Percentiles rank a stretch among this genome's conserved stretches.
Evolutionary conservation across 2,797 vertebrate genomes (phyloP).

Genomic region (Allobates femoralis): DNA sequence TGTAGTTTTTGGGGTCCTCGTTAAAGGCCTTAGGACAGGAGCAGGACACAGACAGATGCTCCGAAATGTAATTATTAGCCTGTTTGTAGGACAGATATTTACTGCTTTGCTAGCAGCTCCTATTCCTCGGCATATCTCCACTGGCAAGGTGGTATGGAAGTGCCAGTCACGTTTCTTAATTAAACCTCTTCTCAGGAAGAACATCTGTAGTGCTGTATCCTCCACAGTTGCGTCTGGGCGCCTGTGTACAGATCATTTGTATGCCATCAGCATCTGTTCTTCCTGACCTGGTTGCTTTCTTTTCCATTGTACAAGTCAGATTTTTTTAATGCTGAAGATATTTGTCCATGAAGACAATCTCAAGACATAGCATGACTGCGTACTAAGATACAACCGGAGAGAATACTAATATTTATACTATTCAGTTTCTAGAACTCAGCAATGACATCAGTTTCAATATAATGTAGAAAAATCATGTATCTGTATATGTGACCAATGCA

Average conservation of each 20-base stretch:
- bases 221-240: constrained; percentile 67
- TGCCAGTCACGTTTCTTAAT: constrained; percentile 72
- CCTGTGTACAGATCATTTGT: constrained; percentile 69
- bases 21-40: background rate
- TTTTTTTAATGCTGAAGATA: background rate
- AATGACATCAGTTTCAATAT: background rate
- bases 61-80: constrained; percentile 49
- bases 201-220: constrained; percentile 68
- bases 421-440: background rate
- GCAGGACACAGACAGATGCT: constrained; percentile 38
- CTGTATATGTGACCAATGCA: too few relatives aligned
- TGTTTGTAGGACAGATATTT: constrained; percentile 49
- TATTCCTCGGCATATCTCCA: constrained; percentile 61
- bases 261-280: constrained; percentile 60
- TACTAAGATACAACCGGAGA: background rate
- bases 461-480: too few relatives aligned
- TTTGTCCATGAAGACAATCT: background rate
- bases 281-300: constrained; percentile 18
- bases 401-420: background rate
- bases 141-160: constrained; percentile 68
- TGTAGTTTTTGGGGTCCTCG: background rate
- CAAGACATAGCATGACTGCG: background rate
- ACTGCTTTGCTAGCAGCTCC: constrained; percentile 57
- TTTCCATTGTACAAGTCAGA: background rate
- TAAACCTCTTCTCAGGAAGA: constrained; percentile 70